A percentile compares a stretch with the other conserved stretches of the same genome.
phyloP scores from a whole-genome alignment of 2,113 vertebrate species.

The Cyanistes caeruleus region DNA sequence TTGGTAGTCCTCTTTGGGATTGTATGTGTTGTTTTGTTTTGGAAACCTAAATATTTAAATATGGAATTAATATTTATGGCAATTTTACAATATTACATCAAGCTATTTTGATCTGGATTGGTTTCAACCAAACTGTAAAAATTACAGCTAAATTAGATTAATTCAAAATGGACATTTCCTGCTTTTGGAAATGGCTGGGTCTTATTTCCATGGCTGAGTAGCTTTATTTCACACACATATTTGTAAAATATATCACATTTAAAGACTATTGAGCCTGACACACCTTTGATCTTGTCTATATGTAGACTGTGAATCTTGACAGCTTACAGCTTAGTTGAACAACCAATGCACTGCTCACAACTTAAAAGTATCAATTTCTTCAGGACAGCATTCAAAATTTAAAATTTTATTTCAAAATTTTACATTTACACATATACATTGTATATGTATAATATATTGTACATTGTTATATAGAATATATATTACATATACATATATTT shows the following conservation, averaged over 20 bases:
- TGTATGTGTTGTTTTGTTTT: neutral
- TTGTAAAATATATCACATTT: conserved; percentile 50
- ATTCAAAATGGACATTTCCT: neutral
- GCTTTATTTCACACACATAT: conserved; percentile 53
- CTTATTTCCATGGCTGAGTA: conserved; percentile 81
- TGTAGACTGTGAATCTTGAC: conserved; percentile 57
- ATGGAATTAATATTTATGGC: neutral
- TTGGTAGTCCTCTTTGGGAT: neutral
- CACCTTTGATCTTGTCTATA: conserved; percentile 61
- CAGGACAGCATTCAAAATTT: neutral
- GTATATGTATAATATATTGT: too few relatives aligned
- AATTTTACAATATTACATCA: neutral
- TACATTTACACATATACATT: too few relatives aligned
- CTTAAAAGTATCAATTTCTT: neutral
- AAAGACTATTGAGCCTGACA: conserved; percentile 30
- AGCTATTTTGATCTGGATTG: conserved; percentile 37
- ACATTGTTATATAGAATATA: too few relatives aligned
- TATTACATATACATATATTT: too few relatives aligned
- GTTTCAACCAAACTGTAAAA: conserved; percentile 1
- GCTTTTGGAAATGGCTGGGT: neutral
- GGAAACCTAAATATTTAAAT: neutral
- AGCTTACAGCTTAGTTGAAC: conserved; percentile 75
- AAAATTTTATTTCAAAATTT: too few relatives aligned
- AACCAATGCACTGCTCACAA: conserved; percentile 43
- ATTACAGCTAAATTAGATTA: neutral